Evolutionary conservation across 2,797 vertebrate genomes (phyloP).

Genomic region (Dicrostonyx torquatus): DNA sequence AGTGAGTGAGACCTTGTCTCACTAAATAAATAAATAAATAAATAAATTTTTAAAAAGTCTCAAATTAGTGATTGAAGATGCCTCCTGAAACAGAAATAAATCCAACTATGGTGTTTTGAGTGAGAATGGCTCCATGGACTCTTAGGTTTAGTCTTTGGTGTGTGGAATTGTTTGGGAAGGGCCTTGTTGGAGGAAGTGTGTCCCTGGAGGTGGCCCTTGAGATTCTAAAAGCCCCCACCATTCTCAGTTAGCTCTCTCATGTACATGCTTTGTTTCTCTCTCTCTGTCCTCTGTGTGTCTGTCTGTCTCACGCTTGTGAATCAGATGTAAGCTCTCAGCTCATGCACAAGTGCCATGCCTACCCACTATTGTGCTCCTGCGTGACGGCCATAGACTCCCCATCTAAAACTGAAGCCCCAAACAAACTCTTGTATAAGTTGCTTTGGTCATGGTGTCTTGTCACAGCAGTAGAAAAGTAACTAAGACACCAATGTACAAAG

Average conservation of each 20-base stretch:
- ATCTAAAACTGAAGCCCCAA: neutral
- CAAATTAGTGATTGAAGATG: neutral
- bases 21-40: neutral
- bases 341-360: neutral
- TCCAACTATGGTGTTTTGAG: neutral
- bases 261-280: neutral
- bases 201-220: neutral
- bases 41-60: neutral
- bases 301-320: neutral
- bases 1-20: neutral
- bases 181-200: too few relatives aligned
- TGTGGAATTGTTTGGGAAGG: too few relatives aligned
- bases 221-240: neutral
- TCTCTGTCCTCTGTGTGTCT: neutral
- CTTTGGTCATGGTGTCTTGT: neutral
- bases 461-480: neutral
- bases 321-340: neutral
- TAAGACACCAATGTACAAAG: neutral
- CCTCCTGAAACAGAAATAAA: neutral
- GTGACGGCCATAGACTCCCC: neutral
- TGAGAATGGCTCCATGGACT: neutral
- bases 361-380: neutral
- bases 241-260: neutral
- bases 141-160: too few relatives aligned
- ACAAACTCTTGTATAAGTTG: neutral